A percentile compares a stretch with the other conserved stretches of the same genome.
Conservation (phyloP, 2,113 vertebrate species). For the Poecile atricapillus region DNA sequence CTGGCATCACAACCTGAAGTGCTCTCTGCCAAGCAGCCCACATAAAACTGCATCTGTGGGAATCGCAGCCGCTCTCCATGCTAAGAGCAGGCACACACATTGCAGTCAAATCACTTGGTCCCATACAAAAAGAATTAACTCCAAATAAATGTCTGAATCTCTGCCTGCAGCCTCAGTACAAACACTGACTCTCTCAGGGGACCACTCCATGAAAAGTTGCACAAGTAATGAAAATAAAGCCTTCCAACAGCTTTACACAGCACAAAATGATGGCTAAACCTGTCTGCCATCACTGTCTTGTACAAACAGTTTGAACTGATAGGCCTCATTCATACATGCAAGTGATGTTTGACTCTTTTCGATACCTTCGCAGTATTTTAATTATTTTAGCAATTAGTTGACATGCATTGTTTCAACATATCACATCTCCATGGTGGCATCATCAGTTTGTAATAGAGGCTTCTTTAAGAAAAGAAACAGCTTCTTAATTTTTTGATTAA, state of each 20-base stretch:
- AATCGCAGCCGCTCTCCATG: rapidly evolving
- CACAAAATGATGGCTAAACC: not conserved
- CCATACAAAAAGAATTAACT: not conserved
- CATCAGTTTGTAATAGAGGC: not conserved
- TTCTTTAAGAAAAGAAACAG: constrained; percentile 13
- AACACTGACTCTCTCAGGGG: not conserved
- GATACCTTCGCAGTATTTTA: not conserved
- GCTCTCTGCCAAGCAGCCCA: not conserved
- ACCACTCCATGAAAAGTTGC: not conserved
- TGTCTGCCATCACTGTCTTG: not conserved
- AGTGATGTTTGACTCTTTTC: not conserved
- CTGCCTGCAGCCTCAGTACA: not conserved
- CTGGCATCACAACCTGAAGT: not conserved
- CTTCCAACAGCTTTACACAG: not conserved
- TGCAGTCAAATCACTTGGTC: not conserved
- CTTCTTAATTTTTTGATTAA: constrained; percentile 45
- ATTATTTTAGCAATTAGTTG: not conserved
- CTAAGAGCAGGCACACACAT: not conserved
- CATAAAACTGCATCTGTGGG: not conserved
- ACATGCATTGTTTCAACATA: not conserved
- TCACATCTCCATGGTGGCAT: not conserved
- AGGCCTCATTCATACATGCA: not conserved
- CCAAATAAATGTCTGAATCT: not conserved
- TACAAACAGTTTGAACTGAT: not conserved
- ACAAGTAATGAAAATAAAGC: not conserved